Base-by-base conservation (phyloP, 2,797 vertebrate genomes). In the Crax fasciolata region DNA sequence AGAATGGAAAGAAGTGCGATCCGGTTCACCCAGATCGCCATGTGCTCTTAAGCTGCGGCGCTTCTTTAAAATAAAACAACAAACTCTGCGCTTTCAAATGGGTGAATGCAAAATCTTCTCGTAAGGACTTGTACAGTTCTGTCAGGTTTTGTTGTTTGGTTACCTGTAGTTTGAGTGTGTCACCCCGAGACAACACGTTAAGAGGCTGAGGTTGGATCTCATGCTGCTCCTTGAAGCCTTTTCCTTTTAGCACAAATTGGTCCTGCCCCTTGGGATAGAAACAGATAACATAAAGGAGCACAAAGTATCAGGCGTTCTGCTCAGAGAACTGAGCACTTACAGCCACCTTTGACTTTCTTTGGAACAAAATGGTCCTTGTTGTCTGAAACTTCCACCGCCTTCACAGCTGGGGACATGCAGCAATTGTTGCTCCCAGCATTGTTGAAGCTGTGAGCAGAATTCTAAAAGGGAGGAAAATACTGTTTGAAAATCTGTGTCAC, bases 31-130 rank as follows among this genome's bases (percentile, higher is more conserved):
- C 35, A 35, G 35, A 35, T 35, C 35, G 35, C 35, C 35, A 12
- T 3, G 0, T 20, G 3, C 16, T 72, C 52, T 55, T 35, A 48
- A 55, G 24, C 1, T 17, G 1, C 0, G 39, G 25, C 19, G 3
- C n/a, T 17, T 30, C 63, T 30, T 11, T 27, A 32, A 57, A 21
- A 32, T 21, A 12, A 32, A 32, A 57, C 12, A 43, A 43, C 12
- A 43, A 43, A 43, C 41, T 9, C 46, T 54, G 8, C 8, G 49
- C 6, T 44, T 62, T 66, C 4, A 44, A 13, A 2, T 27, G 7
- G 1, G 1, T n/a, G 23, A 74, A 54, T n/a, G 7, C 61, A 46
- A 25, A 44, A 11, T 23, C 9, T 30, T 70, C 13, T 10, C 30
- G 6, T 30, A 16, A 30, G 57, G 11, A 7, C 5, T 65, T 51